Evolutionary conservation across 2,888 invertebrate genomes (phyloP), one percentile per base, ranked within the genome.

Genomic region (Crepidodera aurea): DNA sequence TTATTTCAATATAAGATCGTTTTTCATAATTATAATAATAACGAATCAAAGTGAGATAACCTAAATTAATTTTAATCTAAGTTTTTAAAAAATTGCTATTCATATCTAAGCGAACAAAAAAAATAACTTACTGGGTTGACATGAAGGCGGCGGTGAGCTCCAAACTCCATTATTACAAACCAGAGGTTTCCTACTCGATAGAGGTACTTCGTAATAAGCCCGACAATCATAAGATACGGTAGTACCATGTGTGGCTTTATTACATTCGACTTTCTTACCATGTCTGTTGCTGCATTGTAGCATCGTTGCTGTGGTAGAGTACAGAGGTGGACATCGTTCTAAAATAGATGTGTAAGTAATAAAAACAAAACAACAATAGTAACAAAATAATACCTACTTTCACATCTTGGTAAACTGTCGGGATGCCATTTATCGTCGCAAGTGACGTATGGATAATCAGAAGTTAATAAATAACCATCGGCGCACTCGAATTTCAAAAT

Each of bases 81-180:
- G n/a, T n/a, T n/a, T n/a, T n/a, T n/a, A n/a, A n/a, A n/a, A n/a
- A n/a, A n/a, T n/a, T n/a, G n/a, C n/a, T n/a, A n/a, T n/a, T n/a
- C n/a, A n/a, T n/a, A n/a, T n/a, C n/a, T n/a, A n/a, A n/a, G n/a
- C n/a, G n/a, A n/a, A n/a, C n/a, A n/a, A n/a, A n/a, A n/a, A n/a
- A n/a, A n/a, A n/a, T n/a, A 19, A 22, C n/a, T 53, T 39, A 66
- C 66, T 58, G 39, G 66, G 66, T 59, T 66, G 66, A 15, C 66
- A 66, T 7, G 61, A 46, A 12, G 66, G 66, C 27, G 60, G 51
- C 10, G 54, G 48, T 18, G 51, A 61, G 22, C 60, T 61, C 66
- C 66, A 66, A n/a, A 34, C 19, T 1, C 66, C 66, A 18, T 61
- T 48, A 7, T 42, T 12, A 40, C 66, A 66, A 13, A 32, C n/a